These are phyloP conservation scores for Polyodon spathula DNA, from an alignment of 2,113 vertebrate species.

Conservation along the genomic window DNA sequence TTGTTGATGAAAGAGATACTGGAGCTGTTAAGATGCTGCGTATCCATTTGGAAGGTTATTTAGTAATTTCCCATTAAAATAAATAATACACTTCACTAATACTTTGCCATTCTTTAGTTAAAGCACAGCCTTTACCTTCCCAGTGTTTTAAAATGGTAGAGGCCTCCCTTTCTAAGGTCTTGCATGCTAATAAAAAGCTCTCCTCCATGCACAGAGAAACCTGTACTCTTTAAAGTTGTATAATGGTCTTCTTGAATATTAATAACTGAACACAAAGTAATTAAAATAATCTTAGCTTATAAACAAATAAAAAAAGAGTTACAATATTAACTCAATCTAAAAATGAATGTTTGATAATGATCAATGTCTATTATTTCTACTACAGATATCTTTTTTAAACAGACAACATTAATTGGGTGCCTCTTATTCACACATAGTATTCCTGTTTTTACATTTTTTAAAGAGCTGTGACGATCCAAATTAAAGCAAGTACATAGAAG, in stretches of 20 bases:
- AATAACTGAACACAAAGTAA: neutral
- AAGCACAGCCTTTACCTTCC: constrained; percentile 38
- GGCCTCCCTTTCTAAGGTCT: constrained; percentile 57
- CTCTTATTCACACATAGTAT: too few relatives aligned
- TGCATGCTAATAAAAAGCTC: constrained; percentile 62
- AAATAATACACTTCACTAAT: neutral
- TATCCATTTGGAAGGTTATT: constrained; percentile 51
- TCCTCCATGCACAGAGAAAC: constrained; percentile 55
- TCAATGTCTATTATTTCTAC: too few relatives aligned
- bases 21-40: constrained; percentile 41
- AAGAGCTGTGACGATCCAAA: too few relatives aligned
- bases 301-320: too few relatives aligned
- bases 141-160: constrained; percentile 45
- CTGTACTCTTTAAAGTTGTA: constrained; percentile 38
- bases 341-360: too few relatives aligned
- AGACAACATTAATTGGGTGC: too few relatives aligned
- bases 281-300: too few relatives aligned
- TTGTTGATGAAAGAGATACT: constrained; percentile 65
- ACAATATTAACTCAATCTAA: too few relatives aligned
- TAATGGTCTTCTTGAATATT: neutral
- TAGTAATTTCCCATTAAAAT: constrained; percentile 45
- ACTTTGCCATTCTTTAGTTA: constrained; percentile 49
- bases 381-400: too few relatives aligned
- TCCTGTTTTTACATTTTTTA: too few relatives aligned
- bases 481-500: too few relatives aligned